Evolutionary conservation across 2,888 invertebrate species (phyloP).

Genomic region (Sesia apiformis): DNA sequence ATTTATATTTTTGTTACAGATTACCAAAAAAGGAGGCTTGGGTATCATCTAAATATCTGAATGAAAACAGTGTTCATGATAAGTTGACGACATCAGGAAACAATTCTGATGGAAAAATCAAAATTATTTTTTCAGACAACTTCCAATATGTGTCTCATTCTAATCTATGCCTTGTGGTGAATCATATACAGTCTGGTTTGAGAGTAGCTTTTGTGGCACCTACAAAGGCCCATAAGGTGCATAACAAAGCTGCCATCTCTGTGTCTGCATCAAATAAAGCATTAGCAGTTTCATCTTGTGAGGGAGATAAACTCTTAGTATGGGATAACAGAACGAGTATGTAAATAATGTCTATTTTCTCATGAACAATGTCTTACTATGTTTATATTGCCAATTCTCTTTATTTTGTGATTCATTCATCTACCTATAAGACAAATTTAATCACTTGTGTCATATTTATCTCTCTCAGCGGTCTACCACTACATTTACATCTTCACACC

Average conservation of each 20-base stretch:
- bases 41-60: slow-evolving; percentile 64
- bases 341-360: slow-evolving; percentile 1
- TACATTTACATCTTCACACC: too few relatives aligned
- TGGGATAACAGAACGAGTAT: slow-evolving; percentile 79
- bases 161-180: slow-evolving; percentile 53
- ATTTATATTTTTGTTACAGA: slow-evolving; percentile 29
- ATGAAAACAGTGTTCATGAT: slow-evolving; percentile 52
- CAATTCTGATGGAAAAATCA: slow-evolving; percentile 48
- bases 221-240: slow-evolving; percentile 57
- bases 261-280: slow-evolving; percentile 76
- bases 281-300: slow-evolving; percentile 76
- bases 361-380: too few relatives aligned
- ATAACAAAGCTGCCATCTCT: slow-evolving; percentile 67
- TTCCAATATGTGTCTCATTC: slow-evolving; percentile 56
- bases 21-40: slow-evolving; percentile 59
- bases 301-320: slow-evolving; percentile 72
- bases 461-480: too few relatives aligned
- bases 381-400: too few relatives aligned
- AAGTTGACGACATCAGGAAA: slow-evolving; percentile 43
- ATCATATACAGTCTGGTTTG: slow-evolving; percentile 49
- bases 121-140: slow-evolving; percentile 46
- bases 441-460: too few relatives aligned
- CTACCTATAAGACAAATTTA: too few relatives aligned
- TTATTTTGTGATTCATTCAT: too few relatives aligned
- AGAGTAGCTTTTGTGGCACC: slow-evolving; percentile 69